Percentiles rank a stretch among this genome's conserved stretches.
These are phyloP conservation scores for Cotesia congregata DNA, from an alignment of 2,888 invertebrate species.

Conservation along the genomic window DNA sequence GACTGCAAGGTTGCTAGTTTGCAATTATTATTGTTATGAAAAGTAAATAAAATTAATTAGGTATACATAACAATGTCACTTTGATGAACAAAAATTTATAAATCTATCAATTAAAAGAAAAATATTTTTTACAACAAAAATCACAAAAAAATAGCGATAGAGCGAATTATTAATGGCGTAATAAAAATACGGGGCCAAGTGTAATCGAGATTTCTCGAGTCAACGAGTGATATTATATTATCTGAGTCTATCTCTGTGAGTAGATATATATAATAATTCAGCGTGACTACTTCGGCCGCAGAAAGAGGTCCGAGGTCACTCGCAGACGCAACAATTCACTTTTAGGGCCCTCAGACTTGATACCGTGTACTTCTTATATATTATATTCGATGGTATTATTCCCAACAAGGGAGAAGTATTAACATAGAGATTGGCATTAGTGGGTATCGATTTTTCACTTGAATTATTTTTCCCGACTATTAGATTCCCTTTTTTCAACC, in stretches of 20 bases:
- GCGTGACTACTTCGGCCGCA: constrained; percentile 57
- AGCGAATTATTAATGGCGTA: background rate
- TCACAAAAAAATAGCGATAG: background rate
- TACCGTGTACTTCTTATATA: no score
- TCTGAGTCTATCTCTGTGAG: no score
- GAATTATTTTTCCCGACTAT: background rate
- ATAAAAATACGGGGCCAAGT: constrained; percentile 1
- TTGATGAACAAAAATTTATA: no score
- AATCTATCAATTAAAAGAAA: no score
- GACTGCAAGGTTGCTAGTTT: no score
- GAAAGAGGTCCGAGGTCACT: constrained; percentile 66
- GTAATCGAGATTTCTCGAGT: background rate
- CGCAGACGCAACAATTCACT: constrained; percentile 71
- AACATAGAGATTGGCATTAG: constrained; percentile 70
- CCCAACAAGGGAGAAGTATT: constrained; percentile 44
- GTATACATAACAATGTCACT: no score
- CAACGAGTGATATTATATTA: background rate
- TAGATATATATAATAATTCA: constrained; percentile 58
- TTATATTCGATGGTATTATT: no score
- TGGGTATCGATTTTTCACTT: constrained; percentile 66
- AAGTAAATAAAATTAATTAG: no score
- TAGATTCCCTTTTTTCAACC: no score
- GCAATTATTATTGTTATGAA: no score
- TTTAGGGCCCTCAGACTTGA: constrained; percentile 64
- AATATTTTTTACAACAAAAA: background rate